These are phyloP conservation scores for Paradisaea rubra DNA, from an alignment of 2,113 vertebrate species.

Conservation along the genomic window DNA sequence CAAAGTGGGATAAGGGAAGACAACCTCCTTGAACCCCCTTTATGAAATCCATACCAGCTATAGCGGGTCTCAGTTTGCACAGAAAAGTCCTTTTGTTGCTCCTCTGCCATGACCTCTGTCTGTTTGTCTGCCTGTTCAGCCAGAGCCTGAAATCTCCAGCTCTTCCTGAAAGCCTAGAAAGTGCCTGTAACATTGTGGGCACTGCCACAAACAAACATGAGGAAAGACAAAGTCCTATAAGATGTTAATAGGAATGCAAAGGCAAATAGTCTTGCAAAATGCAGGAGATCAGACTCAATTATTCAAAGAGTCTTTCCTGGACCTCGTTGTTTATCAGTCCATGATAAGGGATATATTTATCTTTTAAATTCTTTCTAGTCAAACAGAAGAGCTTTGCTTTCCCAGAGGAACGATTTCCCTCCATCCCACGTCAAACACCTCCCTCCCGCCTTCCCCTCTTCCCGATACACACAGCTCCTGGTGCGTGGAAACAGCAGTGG, in stretches of 20 bases:
- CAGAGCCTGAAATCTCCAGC: neutral
- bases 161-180: conserved; percentile 38
- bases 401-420: neutral
- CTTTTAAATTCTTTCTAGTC: conserved; percentile 49
- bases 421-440: rapidly evolving
- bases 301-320: conserved; percentile 37
- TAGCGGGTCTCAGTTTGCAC: neutral
- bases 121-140: conserved; percentile 9
- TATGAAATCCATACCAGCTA: neutral
- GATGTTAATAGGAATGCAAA: conserved; percentile 1
- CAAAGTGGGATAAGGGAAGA: neutral
- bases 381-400: conserved; percentile 49
- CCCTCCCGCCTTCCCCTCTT: neutral
- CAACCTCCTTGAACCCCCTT: neutral
- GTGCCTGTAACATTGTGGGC: neutral
- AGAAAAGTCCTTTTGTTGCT: neutral
- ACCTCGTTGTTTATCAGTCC: conserved; percentile 25
- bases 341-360: conserved; percentile 51
- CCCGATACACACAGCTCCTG: neutral
- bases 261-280: conserved; percentile 30
- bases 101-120: neutral
- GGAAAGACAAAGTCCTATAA: neutral
- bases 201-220: conserved; percentile 14
- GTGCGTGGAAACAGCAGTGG: conserved; percentile 40
- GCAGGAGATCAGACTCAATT: conserved; percentile 7